These are phyloP conservation scores for Notarius quadriscutis DNA, from an alignment of 2,113 vertebrate genomes.

Conservation along the genomic window DNA sequence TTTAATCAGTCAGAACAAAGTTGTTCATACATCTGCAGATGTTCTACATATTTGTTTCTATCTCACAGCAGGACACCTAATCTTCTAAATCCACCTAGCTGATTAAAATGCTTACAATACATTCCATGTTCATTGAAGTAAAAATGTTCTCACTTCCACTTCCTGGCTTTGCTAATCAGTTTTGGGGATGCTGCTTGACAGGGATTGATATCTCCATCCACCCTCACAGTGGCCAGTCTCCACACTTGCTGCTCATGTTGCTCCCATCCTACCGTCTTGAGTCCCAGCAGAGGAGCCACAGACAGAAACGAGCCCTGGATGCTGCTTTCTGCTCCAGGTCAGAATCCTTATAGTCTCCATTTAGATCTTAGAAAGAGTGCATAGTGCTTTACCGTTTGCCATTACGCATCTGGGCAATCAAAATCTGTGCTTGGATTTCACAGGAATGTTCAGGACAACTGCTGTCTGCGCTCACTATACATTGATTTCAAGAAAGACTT, in stretches of 20 bases:
- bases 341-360: not conserved
- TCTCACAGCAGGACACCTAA: conserved; percentile 24
- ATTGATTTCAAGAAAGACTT: conserved; percentile 78
- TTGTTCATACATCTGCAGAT: conserved; percentile 24
- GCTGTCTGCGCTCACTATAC: conserved; percentile 76
- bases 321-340: conserved; percentile 76
- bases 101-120: conserved; percentile 15
- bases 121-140: conserved; percentile 4
- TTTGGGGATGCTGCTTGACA: conserved; percentile 50
- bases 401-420: not conserved
- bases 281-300: conserved; percentile 67
- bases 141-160: not conserved
- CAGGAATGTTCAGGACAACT: conserved; percentile 78
- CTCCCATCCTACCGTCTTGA: conserved; percentile 74
- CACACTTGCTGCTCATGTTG: conserved; percentile 77
- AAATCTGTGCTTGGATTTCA: not conserved
- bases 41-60: conserved; percentile 15
- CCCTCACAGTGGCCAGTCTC: conserved; percentile 63
- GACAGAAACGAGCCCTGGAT: conserved; percentile 73
- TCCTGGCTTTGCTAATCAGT: conserved; percentile 33
- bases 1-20: conserved; percentile 7
- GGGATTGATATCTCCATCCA: conserved; percentile 72
- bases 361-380: not conserved
- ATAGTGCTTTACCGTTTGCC: not conserved
- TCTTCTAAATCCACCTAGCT: conserved; percentile 25